Conservation (phyloP, 2,888 invertebrate genomes). For the Lucinisca nassula region DNA sequence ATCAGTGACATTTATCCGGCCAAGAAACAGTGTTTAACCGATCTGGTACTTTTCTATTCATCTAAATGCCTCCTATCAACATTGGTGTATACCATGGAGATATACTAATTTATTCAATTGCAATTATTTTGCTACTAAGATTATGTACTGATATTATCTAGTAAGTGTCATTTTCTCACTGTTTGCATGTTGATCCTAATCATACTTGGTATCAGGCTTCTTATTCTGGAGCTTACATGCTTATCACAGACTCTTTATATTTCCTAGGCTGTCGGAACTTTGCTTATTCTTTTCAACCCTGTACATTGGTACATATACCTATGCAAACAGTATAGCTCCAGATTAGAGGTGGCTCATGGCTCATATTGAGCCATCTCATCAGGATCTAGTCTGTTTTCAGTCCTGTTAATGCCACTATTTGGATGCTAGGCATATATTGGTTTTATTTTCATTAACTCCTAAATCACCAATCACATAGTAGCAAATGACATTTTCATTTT, state of each 20-base stretch:
- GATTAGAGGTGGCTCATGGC: too few relatives aligned
- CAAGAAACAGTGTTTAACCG: background rate
- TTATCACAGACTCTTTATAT: background rate
- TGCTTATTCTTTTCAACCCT: too few relatives aligned
- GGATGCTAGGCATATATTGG: too few relatives aligned
- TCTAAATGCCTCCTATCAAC: background rate
- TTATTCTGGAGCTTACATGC: background rate
- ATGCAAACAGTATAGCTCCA: too few relatives aligned
- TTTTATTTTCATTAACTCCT: too few relatives aligned
- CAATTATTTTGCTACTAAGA: constrained; percentile 7
- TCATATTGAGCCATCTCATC: too few relatives aligned
- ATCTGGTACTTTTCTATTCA: background rate
- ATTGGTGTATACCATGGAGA: background rate
- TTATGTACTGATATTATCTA: background rate
- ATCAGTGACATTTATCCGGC: constrained; percentile 8
- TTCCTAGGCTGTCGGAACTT: too few relatives aligned
- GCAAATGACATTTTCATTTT: too few relatives aligned
- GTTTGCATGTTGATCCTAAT: constrained; percentile 17
- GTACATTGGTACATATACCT: too few relatives aligned
- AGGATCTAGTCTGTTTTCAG: too few relatives aligned
- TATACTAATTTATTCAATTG: background rate
- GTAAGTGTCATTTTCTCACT: constrained; percentile 14
- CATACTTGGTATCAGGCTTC: background rate
- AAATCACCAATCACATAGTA: too few relatives aligned
- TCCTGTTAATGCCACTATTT: too few relatives aligned